Conservation (phyloP, 2,797 vertebrate genomes). For the Emydoidea blandingii region DNA sequence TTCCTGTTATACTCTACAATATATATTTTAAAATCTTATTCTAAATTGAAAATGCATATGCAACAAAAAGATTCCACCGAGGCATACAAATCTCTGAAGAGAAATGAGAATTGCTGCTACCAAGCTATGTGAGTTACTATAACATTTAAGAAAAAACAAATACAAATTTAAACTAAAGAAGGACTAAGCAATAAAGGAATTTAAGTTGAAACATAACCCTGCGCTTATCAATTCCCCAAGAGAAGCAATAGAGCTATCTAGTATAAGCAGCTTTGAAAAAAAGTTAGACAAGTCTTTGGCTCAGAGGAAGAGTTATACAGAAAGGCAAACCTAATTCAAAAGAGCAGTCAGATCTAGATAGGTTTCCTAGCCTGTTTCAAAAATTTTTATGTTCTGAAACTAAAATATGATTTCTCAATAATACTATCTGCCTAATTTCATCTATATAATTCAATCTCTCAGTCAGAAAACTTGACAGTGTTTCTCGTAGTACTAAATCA, state of each 20-base stretch:
- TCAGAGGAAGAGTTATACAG: background rate
- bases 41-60: constrained; percentile 31
- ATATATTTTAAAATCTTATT: constrained; percentile 24
- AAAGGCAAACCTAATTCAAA: constrained; percentile 36
- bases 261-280: background rate
- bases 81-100: background rate
- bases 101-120: constrained; percentile 26
- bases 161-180: constrained; percentile 32
- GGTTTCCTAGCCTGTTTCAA: background rate
- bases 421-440: background rate
- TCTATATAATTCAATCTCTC: background rate
- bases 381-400: background rate
- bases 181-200: constrained; percentile 11
- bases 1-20: constrained; percentile 28
- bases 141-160: background rate
- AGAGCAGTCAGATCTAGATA: constrained; percentile 10
- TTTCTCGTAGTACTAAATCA: constrained; percentile 5
- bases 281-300: constrained; percentile 27
- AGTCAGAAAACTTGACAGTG: background rate
- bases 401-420: background rate
- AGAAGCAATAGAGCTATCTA: background rate
- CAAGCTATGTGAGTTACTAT: background rate
- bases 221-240: constrained; percentile 31
- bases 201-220: background rate
- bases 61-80: background rate